Percentiles rank a stretch among this genome's conserved stretches.
Evolutionary conservation across 2,888 invertebrate species (phyloP).

Genomic region (Rotaria macrura): DNA sequence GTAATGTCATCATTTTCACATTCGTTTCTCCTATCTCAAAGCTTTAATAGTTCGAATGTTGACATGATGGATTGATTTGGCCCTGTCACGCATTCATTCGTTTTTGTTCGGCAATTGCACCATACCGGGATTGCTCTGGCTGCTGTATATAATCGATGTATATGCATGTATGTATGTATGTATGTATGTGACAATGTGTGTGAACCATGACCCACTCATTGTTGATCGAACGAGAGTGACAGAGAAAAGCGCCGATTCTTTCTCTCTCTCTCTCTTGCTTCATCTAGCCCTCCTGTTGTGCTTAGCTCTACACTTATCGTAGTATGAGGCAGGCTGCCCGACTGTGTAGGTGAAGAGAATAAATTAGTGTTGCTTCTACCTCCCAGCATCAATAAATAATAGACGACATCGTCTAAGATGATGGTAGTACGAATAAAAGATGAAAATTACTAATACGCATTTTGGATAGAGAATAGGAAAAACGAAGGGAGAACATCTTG

Average conservation of each 20-base stretch:
- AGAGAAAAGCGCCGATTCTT: neutral
- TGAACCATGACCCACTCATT: conserved; percentile 7
- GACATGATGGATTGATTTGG: conserved; percentile 8
- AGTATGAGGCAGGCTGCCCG: neutral
- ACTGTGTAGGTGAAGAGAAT: neutral
- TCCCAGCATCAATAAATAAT: conserved; percentile 8
- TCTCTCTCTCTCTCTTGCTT: neutral
- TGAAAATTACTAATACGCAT: conserved; percentile 12
- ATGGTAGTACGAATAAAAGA: neutral
- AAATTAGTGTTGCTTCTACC: conserved; percentile 8
- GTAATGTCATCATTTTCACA: neutral
- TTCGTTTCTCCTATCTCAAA: neutral
- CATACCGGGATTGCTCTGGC: neutral
- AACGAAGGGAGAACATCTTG: neutral
- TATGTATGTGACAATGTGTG: neutral
- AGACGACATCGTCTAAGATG: conserved; percentile 6
- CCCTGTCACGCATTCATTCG: neutral
- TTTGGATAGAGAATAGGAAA: neutral
- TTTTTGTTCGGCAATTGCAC: neutral
- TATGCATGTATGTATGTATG: neutral
- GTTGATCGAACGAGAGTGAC: neutral
- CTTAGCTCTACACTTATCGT: neutral
- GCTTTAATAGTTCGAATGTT: neutral
- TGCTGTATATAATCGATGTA: neutral
- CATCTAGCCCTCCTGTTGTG: neutral